A percentile compares a stretch with the other conserved stretches of the same genome.
phyloP scores from a whole-genome alignment of 2,888 invertebrate genomes.

The Nomada hirtipes region DNA sequence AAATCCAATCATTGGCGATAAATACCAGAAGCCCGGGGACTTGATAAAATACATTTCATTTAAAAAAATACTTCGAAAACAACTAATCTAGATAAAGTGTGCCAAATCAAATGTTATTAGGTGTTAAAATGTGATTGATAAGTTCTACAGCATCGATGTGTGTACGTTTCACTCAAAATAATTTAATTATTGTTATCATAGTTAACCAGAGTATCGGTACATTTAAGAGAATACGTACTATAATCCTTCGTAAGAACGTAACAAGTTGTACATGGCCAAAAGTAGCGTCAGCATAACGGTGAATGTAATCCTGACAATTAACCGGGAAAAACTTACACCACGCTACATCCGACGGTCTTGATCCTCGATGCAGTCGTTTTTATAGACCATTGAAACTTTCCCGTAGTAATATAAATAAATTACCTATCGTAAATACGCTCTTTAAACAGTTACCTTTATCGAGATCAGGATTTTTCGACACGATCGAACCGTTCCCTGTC shows the following conservation, averaged over 20 bases:
- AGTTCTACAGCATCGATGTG: slow-evolving; percentile 1
- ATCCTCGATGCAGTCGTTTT: background rate
- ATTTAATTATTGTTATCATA: background rate
- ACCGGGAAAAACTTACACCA: background rate
- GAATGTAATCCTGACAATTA: background rate
- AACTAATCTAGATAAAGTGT: slow-evolving; percentile 33
- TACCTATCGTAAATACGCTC: background rate
- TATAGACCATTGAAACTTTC: background rate
- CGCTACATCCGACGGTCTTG: background rate
- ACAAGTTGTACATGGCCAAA: too few species aligned
- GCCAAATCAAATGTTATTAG: background rate
- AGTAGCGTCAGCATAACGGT: background rate
- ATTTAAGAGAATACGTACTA: background rate
- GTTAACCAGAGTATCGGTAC: too few species aligned
- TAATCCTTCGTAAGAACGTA: too few species aligned
- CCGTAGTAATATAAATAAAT: background rate
- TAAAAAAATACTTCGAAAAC: background rate
- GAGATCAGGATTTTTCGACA: slow-evolving; percentile 42
- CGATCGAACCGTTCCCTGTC: slow-evolving; percentile 19
- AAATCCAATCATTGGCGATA: slow-evolving; percentile 16
- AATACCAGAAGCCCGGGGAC: background rate
- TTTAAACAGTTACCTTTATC: slow-evolving; percentile 51
- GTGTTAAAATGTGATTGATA: slow-evolving; percentile 15
- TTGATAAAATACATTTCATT: slow-evolving; percentile 24
- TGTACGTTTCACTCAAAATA: background rate